Percentiles rank a stretch among this genome's conserved stretches.
Evolutionary conservation across 2,797 vertebrate species (phyloP).

Genomic region (Clarias laeviceps): DNA sequence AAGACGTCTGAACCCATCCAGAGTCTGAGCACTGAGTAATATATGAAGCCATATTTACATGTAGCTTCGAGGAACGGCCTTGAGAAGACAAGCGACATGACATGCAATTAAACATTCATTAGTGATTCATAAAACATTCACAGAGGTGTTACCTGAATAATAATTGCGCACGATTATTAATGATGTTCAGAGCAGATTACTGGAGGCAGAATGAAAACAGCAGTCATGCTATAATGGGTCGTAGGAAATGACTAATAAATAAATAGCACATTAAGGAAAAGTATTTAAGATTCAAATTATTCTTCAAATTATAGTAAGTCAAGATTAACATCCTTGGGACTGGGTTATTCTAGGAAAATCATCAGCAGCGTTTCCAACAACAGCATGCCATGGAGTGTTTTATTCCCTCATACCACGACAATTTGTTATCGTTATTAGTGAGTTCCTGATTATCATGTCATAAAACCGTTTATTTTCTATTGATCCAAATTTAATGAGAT

Average conservation of each 20-base stretch:
- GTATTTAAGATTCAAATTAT: background rate
- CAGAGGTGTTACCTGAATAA: background rate
- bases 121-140: background rate
- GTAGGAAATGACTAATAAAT: background rate
- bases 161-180: background rate
- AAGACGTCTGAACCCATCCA: background rate
- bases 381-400: background rate
- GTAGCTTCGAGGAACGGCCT: background rate
- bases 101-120: background rate
- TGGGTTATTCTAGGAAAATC: background rate
- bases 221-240: background rate
- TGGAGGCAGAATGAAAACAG: background rate
- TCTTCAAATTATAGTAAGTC: background rate
- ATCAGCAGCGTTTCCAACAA: too few relatives aligned
- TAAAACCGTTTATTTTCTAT: too few relatives aligned
- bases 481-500: background rate
- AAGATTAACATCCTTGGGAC: background rate
- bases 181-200: background rate
- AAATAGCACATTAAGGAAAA: background rate
- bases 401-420: too few relatives aligned
- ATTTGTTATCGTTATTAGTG: too few relatives aligned
- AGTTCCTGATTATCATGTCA: too few relatives aligned
- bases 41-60: background rate
- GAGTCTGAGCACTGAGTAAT: background rate
- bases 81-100: background rate